phyloP scores from a whole-genome alignment of 37 sponge, comb jelly and placozoan species.

The Aphrocallistes beatrix region DNA sequence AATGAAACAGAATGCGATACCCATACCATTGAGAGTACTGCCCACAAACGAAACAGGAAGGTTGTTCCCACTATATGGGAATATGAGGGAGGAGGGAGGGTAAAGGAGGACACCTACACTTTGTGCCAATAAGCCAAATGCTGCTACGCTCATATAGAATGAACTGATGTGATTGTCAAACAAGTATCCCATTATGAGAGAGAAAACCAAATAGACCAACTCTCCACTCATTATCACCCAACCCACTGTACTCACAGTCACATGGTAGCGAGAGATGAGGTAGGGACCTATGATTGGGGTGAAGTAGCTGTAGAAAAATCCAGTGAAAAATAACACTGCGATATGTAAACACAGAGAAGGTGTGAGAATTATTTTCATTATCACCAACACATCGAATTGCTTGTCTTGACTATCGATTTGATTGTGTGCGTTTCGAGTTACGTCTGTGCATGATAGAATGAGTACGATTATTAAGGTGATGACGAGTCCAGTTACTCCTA shows the following conservation, averaged over 20 bases:
- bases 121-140: not conserved
- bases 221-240: conserved; percentile 19
- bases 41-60: not conserved
- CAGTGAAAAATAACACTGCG: not conserved
- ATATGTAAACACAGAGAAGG: not conserved
- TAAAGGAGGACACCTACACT: not conserved
- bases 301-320: not conserved
- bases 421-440: not conserved
- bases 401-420: not conserved
- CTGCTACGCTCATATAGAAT: not conserved
- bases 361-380: not conserved
- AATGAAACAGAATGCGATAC: not conserved
- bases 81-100: not conserved
- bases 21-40: not conserved
- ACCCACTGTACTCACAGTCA: not conserved
- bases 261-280: not conserved
- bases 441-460: too few species aligned
- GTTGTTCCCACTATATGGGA: not conserved
- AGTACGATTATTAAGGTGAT: not conserved
- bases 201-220: not conserved
- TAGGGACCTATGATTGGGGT: not conserved
- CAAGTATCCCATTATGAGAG: not conserved
- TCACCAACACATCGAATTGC: not conserved
- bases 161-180: not conserved
- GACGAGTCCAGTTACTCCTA: not conserved